These are phyloP conservation scores for Tetragonisca angustula DNA, from an alignment of 2,888 invertebrate genomes.

Conservation along the genomic window DNA sequence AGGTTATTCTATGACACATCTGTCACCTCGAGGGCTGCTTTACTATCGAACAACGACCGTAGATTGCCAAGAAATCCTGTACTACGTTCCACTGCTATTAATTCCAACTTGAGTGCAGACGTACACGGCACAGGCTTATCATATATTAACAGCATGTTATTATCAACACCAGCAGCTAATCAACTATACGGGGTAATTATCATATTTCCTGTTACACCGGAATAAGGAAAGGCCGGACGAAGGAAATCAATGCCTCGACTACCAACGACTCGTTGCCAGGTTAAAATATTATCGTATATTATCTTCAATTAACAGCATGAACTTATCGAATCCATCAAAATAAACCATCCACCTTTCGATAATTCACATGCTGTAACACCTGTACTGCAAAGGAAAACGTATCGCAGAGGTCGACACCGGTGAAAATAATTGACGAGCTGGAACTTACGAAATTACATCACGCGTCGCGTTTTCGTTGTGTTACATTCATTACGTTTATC, in stretches of 20 bases:
- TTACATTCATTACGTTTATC: neutral
- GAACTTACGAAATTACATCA: neutral
- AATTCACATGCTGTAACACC: constrained; percentile 41
- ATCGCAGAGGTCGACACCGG: constrained; percentile 57
- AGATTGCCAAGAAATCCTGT: constrained; percentile 42
- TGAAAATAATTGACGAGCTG: constrained; percentile 27
- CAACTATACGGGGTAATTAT: constrained; percentile 77
- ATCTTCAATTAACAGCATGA: constrained; percentile 13
- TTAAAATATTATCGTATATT: constrained; percentile 5
- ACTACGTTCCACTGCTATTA: constrained; percentile 33
- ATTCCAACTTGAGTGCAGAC: constrained; percentile 49
- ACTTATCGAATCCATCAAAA: constrained; percentile 15
- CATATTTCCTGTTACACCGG: constrained; percentile 75
- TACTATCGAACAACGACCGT: constrained; percentile 30
- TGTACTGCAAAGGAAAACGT: constrained; percentile 12
- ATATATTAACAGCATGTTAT: constrained; percentile 76
- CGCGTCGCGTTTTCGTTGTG: neutral
- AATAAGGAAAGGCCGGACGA: constrained; percentile 54
- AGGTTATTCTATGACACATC: constrained; percentile 60
- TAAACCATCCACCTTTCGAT: constrained; percentile 30
- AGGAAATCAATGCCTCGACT: neutral
- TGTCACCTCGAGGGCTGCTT: constrained; percentile 33
- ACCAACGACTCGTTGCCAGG: neutral
- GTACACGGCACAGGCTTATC: constrained; percentile 61
- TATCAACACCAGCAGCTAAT: constrained; percentile 74